Percentiles rank a stretch among this genome's conserved stretches.
These are phyloP conservation scores for Lordiphosa mommai DNA, from an alignment of 1,140 invertebrate species.

Conservation along the genomic window DNA sequence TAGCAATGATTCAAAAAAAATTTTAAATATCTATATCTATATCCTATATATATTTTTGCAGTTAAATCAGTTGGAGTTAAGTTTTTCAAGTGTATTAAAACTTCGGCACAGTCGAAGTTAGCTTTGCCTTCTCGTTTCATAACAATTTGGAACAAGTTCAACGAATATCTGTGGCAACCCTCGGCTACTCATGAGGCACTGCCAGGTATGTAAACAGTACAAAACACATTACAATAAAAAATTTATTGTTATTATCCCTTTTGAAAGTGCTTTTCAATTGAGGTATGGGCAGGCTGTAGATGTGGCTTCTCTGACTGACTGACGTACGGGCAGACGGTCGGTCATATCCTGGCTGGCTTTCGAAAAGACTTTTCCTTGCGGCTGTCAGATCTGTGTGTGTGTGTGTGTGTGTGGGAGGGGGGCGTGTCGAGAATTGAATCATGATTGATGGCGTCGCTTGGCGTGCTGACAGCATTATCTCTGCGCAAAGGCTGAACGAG, in stretches of 20 bases:
- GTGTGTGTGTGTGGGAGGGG: background rate
- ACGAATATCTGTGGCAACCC: conserved; percentile 6
- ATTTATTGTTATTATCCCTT: conserved; percentile 74
- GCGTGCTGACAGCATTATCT: conserved; percentile 54
- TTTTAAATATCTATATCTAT: no score
- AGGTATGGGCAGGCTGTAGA: conserved; percentile 47
- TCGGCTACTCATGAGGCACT: conserved; percentile 36
- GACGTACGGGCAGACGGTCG: conserved; percentile 22
- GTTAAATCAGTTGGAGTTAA: no score
- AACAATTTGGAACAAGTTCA: background rate
- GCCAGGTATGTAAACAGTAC: conserved; percentile 66
- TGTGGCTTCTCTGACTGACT: conserved; percentile 30
- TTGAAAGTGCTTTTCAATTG: conserved; percentile 73
- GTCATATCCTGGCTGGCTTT: conserved; percentile 25
- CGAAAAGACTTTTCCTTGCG: conserved; percentile 6
- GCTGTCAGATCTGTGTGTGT: background rate
- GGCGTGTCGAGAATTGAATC: conserved; percentile 15
- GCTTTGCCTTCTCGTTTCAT: no score
- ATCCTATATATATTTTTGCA: no score
- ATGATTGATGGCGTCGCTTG: conserved; percentile 59
- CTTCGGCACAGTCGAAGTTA: no score
- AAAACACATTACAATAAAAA: conserved; percentile 74
- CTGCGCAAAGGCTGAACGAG: conserved; percentile 1
- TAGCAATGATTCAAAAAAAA: no score
- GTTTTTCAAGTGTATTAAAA: no score